phyloP scores from a whole-genome alignment of 1,140 invertebrate genomes.

The Eupeodes corollae region DNA sequence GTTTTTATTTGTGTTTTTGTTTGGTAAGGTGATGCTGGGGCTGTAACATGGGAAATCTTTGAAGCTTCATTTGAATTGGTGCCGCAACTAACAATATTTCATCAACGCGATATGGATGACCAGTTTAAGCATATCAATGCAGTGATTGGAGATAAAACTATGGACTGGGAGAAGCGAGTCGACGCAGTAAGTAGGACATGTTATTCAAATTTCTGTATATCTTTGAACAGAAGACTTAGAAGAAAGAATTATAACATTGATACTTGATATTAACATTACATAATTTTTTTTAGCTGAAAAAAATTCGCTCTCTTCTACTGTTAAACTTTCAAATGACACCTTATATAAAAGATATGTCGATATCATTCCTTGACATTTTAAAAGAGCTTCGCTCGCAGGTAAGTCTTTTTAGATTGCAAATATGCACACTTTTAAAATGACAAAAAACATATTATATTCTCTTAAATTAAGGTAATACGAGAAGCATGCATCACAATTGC shows the following conservation, averaged over 20 bases:
- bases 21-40: conserved; percentile 53
- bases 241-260: no score
- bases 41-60: conserved; percentile 81
- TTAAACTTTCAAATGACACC: conserved; percentile 65
- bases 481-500: conserved; percentile 93
- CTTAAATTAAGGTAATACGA: conserved; percentile 43
- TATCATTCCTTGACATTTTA: conserved; percentile 68
- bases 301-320: conserved; percentile 67
- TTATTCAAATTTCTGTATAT: no score
- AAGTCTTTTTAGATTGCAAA: background rate
- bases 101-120: conserved; percentile 72
- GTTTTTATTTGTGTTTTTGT: conserved; percentile 17
- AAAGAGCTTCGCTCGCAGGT: conserved; percentile 73
- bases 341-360: conserved; percentile 70
- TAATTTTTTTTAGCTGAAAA: conserved; percentile 58
- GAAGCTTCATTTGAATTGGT: conserved; percentile 74
- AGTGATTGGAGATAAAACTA: conserved; percentile 63
- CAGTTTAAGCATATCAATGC: conserved; percentile 64
- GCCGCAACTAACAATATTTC: conserved; percentile 71
- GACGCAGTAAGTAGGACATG: conserved; percentile 53
- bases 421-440: background rate
- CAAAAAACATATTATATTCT: conserved; percentile 19
- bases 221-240: no score
- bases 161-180: conserved; percentile 87
- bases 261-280: no score